A percentile compares a stretch with the other conserved stretches of the same genome.
These are phyloP conservation scores for Microctonus hyperodae DNA, from an alignment of 2,888 invertebrate genomes.

Conservation along the genomic window DNA sequence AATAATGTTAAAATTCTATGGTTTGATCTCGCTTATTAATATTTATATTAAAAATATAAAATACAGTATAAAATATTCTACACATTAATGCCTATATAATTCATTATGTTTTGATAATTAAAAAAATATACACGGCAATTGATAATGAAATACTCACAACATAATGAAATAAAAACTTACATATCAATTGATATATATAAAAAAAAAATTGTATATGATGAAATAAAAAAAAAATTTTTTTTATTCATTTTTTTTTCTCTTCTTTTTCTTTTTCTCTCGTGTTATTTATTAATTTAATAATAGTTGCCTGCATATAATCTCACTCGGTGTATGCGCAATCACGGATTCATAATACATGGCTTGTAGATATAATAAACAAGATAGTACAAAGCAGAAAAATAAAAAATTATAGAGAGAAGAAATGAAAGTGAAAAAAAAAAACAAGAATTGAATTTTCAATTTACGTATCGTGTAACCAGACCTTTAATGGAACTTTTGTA, in stretches of 20 bases:
- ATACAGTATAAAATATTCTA: background rate
- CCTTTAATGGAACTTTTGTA: constrained; percentile 74
- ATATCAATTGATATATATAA: background rate
- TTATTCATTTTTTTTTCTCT: too few species aligned
- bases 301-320: background rate
- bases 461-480: constrained; percentile 67
- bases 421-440: background rate
- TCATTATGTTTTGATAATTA: background rate
- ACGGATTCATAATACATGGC: background rate
- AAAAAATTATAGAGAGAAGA: background rate
- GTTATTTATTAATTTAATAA: background rate
- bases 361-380: background rate
- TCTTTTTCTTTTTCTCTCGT: background rate
- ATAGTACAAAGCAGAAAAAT: background rate
- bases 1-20: background rate
- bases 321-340: background rate
- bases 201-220: background rate
- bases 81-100: background rate
- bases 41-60: background rate
- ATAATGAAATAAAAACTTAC: background rate
- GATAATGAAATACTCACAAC: background rate
- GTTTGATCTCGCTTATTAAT: background rate
- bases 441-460: background rate
- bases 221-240: background rate
- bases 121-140: background rate